phyloP scores from a whole-genome alignment of 1,140 invertebrate genomes.

The Stratiolaelaps scimitus region DNA sequence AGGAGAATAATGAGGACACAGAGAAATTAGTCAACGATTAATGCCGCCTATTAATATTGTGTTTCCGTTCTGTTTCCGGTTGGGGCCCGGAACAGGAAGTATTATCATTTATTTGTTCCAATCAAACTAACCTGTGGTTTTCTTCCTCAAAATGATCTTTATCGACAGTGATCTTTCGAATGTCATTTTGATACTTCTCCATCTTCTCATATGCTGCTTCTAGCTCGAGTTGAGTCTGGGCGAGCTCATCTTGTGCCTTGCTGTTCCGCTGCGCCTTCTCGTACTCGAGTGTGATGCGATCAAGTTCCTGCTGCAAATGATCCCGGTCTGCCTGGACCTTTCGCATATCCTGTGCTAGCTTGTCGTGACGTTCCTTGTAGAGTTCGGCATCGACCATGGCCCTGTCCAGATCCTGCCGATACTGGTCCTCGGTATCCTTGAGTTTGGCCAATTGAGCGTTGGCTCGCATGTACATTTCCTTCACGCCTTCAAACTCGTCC shows the following conservation, averaged over 20 bases:
- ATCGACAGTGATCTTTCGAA: constrained; percentile 29
- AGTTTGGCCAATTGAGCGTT: constrained; percentile 64
- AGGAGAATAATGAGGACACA: no score
- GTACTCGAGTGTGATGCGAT: constrained; percentile 68
- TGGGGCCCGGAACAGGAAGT: no score
- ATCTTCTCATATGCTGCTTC: constrained; percentile 28
- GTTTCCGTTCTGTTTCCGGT: no score
- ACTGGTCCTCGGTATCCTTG: constrained; percentile 79
- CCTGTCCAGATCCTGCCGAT: constrained; percentile 70
- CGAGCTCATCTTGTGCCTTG: constrained; percentile 27
- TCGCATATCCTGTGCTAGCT: constrained; percentile 66
- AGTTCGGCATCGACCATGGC: constrained; percentile 63
- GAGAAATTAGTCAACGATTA: no score
- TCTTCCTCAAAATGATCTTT: constrained; percentile 29
- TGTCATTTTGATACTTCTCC: constrained; percentile 29
- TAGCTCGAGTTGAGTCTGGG: constrained; percentile 28
- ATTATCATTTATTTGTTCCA: background rate
- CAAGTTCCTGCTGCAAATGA: constrained; percentile 64
- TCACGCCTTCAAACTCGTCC: constrained; percentile 64
- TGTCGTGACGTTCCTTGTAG: constrained; percentile 75
- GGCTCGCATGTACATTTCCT: constrained; percentile 73
- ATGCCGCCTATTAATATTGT: no score
- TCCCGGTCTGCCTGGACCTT: constrained; percentile 64
- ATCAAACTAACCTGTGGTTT: constrained; percentile 19
- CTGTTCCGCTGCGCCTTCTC: constrained; percentile 49